Evolutionary conservation across 2,888 invertebrate genomes (phyloP).

Genomic region (Falcaria lacertinaria): DNA sequence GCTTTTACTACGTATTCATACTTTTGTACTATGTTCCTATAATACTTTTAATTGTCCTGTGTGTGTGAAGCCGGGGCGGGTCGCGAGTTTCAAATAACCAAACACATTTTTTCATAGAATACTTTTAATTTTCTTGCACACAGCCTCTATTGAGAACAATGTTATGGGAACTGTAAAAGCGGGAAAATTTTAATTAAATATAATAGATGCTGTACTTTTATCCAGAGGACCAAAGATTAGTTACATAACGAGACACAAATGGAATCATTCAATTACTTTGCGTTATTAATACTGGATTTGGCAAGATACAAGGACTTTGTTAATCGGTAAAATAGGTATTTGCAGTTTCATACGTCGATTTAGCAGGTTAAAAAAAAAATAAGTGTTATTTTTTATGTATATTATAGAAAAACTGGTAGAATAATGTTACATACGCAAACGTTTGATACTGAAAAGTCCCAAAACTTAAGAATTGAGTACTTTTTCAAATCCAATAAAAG

Average conservation of each 20-base stretch:
- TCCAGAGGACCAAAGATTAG: too few relatives aligned
- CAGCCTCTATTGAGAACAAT: constrained; percentile 75
- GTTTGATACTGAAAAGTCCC: background rate
- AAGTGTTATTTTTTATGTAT: background rate
- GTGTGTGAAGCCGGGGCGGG: too few relatives aligned
- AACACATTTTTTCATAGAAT: constrained; percentile 54
- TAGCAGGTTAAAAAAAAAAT: too few relatives aligned
- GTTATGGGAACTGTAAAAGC: constrained; percentile 34
- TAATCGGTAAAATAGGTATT: background rate
- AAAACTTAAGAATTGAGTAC: constrained; percentile 5
- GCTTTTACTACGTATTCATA: too few relatives aligned
- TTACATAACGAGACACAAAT: background rate
- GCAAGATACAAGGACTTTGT: background rate
- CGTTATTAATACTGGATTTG: background rate
- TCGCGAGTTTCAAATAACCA: constrained; percentile 18
- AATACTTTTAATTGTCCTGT: too few relatives aligned
- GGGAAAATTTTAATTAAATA: background rate
- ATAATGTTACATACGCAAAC: background rate
- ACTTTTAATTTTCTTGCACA: constrained; percentile 78
- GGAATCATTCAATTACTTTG: background rate
- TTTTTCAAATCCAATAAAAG: constrained; percentile 20
- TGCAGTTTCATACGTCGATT: background rate
- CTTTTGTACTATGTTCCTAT: too few relatives aligned
- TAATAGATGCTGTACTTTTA: background rate
- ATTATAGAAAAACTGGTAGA: background rate